Base-by-base conservation (phyloP, 2,888 invertebrate species). In the Charanyca ferruginea region DNA sequence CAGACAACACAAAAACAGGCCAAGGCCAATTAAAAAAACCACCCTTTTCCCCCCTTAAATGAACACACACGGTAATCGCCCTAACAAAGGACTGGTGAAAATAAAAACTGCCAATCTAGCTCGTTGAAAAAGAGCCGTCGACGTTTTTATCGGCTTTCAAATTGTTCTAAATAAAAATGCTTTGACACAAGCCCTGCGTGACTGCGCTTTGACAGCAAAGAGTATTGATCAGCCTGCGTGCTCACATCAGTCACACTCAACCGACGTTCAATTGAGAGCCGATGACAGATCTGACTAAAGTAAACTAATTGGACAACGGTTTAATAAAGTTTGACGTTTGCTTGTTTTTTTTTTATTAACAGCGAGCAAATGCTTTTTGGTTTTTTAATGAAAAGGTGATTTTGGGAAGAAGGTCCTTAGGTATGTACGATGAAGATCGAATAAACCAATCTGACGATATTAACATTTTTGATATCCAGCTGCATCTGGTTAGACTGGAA, bases 81-180 rank as follows among this genome's bases (percentile, higher is more conserved):
- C 18, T 18, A 25, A 11, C 64, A 35, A n/a, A 49, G 32, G 32
- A 23, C 9, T 8, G 9, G 16, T 9, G 11, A 11, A 22, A 66
- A 8, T 2, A 3, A n/a, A 16, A 13, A 35, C 22, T 6, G 22
- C 35, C 22, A 28, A 28, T 32, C 3, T 3, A n/a, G 4, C n/a
- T 23, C 20, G 9, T 7, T 13, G 13, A 32, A 44, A 9, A 16
- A 13, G 38, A 16, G 2, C 1, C 6, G 7, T n/a, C 6, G n/a
- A 23, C 9, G 2, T 52, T 61, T 32, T 32, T 35, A 28, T 18
- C 38, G 32, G 13, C 20, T 23, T 22, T 65, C 23, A 23, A 49
- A n/a, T 48, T n/a, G 35, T 42, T 42, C 2, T n/a, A 20, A 53
- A 54, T 32, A 45, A 74, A 74, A 69, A 49, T 16, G 54, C 35